Evolutionary conservation across 2,797 vertebrate genomes (phyloP), one percentile per base, ranked within the genome.

Genomic region (Clarias platycephalus): DNA sequence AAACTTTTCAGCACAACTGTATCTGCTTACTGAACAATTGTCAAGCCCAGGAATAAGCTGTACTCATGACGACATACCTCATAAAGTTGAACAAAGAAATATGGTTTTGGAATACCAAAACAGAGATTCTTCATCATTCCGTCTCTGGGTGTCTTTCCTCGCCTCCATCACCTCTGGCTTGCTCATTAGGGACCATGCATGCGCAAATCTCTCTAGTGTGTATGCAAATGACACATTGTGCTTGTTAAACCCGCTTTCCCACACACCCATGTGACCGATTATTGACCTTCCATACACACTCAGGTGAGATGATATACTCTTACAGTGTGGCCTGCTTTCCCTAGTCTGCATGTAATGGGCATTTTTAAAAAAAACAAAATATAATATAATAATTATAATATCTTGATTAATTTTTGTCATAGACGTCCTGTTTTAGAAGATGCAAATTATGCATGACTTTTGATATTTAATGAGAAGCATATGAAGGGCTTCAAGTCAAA

Each of bases 271-370:
- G 64, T 81, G 70, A 68, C 55, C 49, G 26, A 6, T 74, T 60
- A 72, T 40, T 78, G 62, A 80, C 16, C 78, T 44, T 66, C 60
- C 37, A 74, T 53, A 84, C 85, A 82, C 82, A 85, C 85, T 81
- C 74, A 58, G 84, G 84, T 84, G 86, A 62, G 79, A 75, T 75
- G 81, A 75, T 40, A 64, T 72, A 83, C 85, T 86, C 86, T 71
- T 40, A 58, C 80, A 83, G 85, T 89, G 83, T 89, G 88, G 60
- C 80, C 70, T 28, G 40, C 55, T 84, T 37, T 34, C 31, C 16
- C 4, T 24, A 58, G 20, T 77, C 20, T 77, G 28, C 22, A 6
- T 57, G 26, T 57, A 75, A n/a, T 49, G 26, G 18, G 13, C n/a
- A 44, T n/a, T n/a, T n/a, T 16, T 1, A 16, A 28, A 26, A 1